phyloP scores from a whole-genome alignment of 2,797 vertebrate species.

The Alfaro cultratus region DNA sequence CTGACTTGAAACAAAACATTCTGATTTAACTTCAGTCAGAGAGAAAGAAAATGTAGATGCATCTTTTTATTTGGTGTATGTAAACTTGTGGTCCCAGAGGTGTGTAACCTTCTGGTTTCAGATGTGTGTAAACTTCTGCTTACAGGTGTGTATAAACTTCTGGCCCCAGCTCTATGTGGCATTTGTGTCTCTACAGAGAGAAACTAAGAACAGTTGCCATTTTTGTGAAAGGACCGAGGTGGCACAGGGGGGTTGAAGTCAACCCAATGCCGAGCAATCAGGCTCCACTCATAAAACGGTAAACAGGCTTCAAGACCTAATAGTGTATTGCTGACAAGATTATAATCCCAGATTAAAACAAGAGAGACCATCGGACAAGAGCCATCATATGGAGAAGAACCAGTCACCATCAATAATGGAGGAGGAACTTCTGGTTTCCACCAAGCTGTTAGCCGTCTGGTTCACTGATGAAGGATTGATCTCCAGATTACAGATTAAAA shows the following conservation, averaged over 20 bases:
- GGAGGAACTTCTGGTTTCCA: not conserved
- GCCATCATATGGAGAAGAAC: not conserved
- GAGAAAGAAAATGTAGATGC: no score
- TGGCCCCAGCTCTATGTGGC: no score
- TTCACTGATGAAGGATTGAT: not conserved
- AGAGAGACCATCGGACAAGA: not conserved
- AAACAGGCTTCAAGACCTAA: not conserved
- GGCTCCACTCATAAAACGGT: not conserved
- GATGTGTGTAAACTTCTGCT: no score
- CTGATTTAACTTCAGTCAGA: no score
- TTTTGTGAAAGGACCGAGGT: not conserved
- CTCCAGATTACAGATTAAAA: not conserved
- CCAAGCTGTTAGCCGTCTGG: no score
- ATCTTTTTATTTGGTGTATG: no score
- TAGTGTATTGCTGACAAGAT: not conserved
- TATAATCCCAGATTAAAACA: not conserved
- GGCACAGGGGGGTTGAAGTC: not conserved
- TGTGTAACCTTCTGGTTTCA: no score
- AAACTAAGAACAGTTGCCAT: no score
- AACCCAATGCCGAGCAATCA: not conserved
- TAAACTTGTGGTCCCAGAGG: no score
- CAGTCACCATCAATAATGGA: not conserved
- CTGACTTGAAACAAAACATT: no score
- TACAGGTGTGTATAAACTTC: no score
- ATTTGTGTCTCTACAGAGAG: no score